Evolutionary conservation across 2,113 vertebrate genomes (phyloP).

Genomic region (Brachyhypopomus occidentalis): DNA sequence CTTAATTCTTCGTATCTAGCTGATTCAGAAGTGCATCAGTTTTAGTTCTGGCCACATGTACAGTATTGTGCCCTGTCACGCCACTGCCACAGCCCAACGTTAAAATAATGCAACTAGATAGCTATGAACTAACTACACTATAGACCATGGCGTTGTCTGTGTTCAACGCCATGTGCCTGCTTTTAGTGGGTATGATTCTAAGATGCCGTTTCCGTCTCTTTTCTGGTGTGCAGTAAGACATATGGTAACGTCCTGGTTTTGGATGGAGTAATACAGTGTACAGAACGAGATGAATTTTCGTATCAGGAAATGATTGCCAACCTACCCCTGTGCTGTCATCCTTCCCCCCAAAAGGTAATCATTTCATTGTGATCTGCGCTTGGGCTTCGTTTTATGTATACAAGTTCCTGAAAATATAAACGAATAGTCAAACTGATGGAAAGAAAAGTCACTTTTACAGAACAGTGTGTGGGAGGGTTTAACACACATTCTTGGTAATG

Average conservation of each 20-base stretch:
- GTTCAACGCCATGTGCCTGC: not conserved
- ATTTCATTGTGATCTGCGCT: not conserved
- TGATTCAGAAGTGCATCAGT: no score
- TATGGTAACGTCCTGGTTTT: slow-evolving; percentile 95
- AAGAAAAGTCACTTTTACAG: not conserved
- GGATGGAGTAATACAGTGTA: slow-evolving; percentile 97
- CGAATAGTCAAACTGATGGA: no score
- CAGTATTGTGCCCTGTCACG: no score
- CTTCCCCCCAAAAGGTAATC: slow-evolving; percentile 88
- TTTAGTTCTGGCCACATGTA: no score
- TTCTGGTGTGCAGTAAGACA: slow-evolving; percentile 80
- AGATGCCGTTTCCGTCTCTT: no score
- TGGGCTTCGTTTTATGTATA: not conserved
- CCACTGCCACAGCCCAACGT: no score
- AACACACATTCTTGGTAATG: not conserved
- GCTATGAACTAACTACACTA: no score
- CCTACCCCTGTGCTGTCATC: slow-evolving; percentile 91
- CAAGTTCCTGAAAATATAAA: no score
- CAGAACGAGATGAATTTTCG: slow-evolving; percentile 95
- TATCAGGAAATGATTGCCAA: slow-evolving; percentile 99
- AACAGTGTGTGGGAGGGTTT: not conserved
- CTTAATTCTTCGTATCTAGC: no score
- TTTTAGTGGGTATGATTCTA: not conserved
- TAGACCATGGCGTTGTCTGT: no score
- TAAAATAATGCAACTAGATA: no score